Percentiles rank a stretch among this genome's conserved stretches.
Evolutionary conservation across 2,113 vertebrate species (phyloP).

Genomic region (Macaca nemestrina): DNA sequence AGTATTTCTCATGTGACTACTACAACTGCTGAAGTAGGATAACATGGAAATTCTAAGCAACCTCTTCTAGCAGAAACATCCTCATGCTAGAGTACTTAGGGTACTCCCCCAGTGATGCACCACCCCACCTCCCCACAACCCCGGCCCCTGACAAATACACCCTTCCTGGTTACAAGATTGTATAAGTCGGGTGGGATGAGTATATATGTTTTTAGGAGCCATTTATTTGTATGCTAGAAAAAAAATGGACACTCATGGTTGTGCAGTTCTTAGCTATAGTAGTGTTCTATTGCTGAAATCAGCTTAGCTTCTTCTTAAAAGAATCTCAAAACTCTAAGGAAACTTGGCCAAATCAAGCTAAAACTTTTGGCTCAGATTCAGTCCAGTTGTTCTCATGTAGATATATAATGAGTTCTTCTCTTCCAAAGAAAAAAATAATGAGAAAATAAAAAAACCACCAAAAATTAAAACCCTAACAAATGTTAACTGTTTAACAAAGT

Average conservation of each 20-base stretch:
- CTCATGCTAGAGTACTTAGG: neutral
- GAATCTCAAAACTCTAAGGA: conserved; percentile 5
- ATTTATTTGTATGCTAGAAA: neutral
- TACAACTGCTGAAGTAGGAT: neutral
- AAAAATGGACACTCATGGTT: neutral
- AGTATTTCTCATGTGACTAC: neutral
- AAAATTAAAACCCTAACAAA: neutral
- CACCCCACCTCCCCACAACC: no score
- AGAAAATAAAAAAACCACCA: neutral
- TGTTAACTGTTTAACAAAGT: neutral
- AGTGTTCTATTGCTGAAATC: neutral
- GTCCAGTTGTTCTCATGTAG: neutral
- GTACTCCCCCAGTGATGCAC: no score
- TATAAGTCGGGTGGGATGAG: neutral
- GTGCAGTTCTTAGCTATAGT: neutral
- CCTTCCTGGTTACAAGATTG: neutral
- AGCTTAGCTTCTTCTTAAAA: neutral
- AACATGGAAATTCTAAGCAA: neutral
- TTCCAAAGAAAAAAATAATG: neutral
- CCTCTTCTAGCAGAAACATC: neutral
- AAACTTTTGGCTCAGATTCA: conserved; percentile 22
- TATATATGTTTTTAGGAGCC: neutral
- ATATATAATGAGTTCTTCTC: neutral
- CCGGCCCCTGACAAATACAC: no score
- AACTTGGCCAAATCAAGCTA: conserved; percentile 26